Percentiles rank a stretch among this genome's conserved stretches.
phyloP scores from a whole-genome alignment of 53 echinoderm and acorn worm species.

The Paracentrotus lividus region DNA sequence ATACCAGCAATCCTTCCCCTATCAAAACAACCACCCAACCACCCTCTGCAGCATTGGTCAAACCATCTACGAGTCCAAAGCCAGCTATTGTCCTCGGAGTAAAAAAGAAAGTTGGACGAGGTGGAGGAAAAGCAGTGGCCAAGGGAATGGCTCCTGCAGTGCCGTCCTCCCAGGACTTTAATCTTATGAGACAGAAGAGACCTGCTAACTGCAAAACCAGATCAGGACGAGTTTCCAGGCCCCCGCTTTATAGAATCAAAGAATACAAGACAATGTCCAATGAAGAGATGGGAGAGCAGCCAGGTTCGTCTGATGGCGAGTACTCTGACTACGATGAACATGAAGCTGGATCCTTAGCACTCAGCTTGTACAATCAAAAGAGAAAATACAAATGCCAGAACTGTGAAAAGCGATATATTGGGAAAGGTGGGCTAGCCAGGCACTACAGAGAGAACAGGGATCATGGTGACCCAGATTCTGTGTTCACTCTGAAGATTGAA shows the following conservation, averaged over 20 bases:
- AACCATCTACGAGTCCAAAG: slow-evolving; percentile 28
- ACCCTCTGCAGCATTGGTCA: slow-evolving; percentile 13
- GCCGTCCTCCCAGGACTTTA: slow-evolving; percentile 47
- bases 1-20: background rate
- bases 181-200: slow-evolving; percentile 65
- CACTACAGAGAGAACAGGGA: slow-evolving; percentile 77
- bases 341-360: slow-evolving; percentile 12
- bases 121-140: slow-evolving; percentile 38
- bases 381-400: slow-evolving; percentile 77
- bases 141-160: slow-evolving; percentile 58
- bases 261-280: slow-evolving; percentile 80
- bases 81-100: slow-evolving; percentile 23
- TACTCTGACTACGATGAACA: slow-evolving; percentile 76
- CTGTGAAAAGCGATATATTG: slow-evolving; percentile 90
- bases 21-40: background rate
- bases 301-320: slow-evolving; percentile 75
- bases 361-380: slow-evolving; percentile 43
- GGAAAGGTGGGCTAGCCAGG: slow-evolving; percentile 81
- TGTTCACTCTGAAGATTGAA: slow-evolving; percentile 33
- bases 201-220: slow-evolving; percentile 77
- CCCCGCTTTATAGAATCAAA: slow-evolving; percentile 82
- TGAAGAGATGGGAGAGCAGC: slow-evolving; percentile 64
- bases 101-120: slow-evolving; percentile 56
- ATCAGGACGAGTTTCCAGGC: slow-evolving; percentile 92
- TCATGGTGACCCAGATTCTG: slow-evolving; percentile 80